Base-by-base conservation (phyloP, 2,113 vertebrate genomes). In the Cochlearius cochlearius region DNA sequence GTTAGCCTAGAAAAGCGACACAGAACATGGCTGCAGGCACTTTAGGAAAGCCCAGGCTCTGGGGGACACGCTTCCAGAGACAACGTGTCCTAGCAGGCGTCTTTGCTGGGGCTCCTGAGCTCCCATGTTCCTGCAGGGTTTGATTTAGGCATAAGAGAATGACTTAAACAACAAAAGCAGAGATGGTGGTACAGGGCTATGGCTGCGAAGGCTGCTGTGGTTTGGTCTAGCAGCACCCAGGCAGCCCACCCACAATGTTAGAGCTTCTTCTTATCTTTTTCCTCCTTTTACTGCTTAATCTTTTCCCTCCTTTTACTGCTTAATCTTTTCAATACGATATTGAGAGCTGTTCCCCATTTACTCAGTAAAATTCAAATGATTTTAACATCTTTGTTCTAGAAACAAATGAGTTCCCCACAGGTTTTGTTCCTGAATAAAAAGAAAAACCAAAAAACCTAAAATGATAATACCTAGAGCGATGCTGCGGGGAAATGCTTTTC, bases 191-290 rank as follows among this genome's bases (percentile, higher is more conserved):
- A 9, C 15, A 63, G 66, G 12, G 62, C 47, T 34, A 11, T 0
- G 23, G 12, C 53, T n/a, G 55, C 0, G 5, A 39, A 23, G n/a
- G 56, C 55, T 80, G 72, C 59, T 39, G 41, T 23, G 50, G 2
- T 19, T 23, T 15, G 72, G 26, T 14, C 5, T 16, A 30, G 36
- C 53, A 69, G 66, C 85, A 41, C 67, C 30, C 64, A 10, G 62
- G 13, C 1, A 27, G 22, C 7, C 11, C 32, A 47, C 19, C 18
- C 23, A 45, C 23, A 26, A 5, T 0, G 0, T 21, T 3, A 27
- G 7, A 27, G 15, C 15, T 68, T 17, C 17, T 49, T 62, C 27
- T 34, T 26, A 13, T 21, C 2, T 0, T 79, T 45, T 47, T 39
- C 10, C 29, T 72, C 25, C 34, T 85, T 60, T 26, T 36, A 19